Base-by-base conservation (phyloP, 30 jellyfish, hydroid and myxozoan genomes). In the Hydractinia echinata region DNA sequence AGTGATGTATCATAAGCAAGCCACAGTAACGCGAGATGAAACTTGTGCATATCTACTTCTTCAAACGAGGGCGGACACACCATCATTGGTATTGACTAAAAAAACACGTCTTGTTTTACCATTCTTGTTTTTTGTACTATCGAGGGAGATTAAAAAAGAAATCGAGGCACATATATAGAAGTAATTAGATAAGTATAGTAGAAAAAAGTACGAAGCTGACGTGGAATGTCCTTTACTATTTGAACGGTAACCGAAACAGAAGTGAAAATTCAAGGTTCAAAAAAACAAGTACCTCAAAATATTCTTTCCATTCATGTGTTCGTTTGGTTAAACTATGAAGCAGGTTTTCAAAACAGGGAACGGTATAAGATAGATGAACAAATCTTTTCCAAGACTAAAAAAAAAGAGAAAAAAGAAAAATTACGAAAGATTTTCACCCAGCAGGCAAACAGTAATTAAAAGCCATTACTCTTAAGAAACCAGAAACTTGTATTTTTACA, bases 11-110 rank as follows among this genome's bases (percentile, higher is more conserved):
- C 16, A 9, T 79, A 85, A 10, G 95, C 95, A 54, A 86, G 68
- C 95, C 89, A 86, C 7, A 86, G 77, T 76, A 86, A 54, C 3
- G 95, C 89, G 49, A 73, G 82, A 71, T 81, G 86, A 54, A 86
- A 86, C 5, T 52, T 73, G 44, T 58, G n/a, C 60, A 80, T 83
- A 51, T 74, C 50, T n/a, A 61, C 71, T 79, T 54, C 76, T 4
- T 81, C 88, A 60, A 77, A 54, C 8, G 88, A 88, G 11, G 89
- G 82, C 15, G 90, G 58, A 19, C 68, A 66, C 50, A 77, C 66
- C 84, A 86, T 61, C 53, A 79, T 81, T 7, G 88, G 83, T 48
- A 87, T 51, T 54, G 55, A 50, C 95, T 86, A 51, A 30, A 30
- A 30, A 30, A 30, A 30, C 44, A 30, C 44, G 2, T 30, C 2